Evolutionary conservation across 2,797 vertebrate species (phyloP).

Genomic region (Lepilemur ruficaudatus): DNA sequence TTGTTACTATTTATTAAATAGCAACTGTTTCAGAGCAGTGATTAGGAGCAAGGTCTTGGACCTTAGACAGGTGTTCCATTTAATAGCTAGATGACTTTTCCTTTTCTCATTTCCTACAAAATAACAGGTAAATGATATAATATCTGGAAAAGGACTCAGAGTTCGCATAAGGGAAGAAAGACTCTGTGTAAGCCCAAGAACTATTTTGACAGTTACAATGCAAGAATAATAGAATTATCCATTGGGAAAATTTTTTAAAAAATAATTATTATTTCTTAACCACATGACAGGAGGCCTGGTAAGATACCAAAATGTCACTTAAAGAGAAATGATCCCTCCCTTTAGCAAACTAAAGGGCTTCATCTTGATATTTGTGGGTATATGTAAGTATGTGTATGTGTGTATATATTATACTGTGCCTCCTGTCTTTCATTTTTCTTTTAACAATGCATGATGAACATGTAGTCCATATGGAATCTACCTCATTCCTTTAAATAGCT

Average conservation of each 20-base stretch:
- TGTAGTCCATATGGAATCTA: background rate
- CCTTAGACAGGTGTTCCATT: background rate
- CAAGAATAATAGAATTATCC: background rate
- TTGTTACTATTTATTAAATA: conserved; percentile 39
- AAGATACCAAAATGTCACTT: conserved; percentile 11
- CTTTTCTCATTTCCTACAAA: background rate
- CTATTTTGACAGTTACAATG: background rate
- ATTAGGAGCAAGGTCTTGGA: conserved; percentile 13
- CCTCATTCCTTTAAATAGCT: conserved; percentile 16
- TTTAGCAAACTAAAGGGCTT: background rate
- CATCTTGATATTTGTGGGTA: background rate
- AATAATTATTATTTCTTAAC: conserved; percentile 13
- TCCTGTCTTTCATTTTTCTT: background rate
- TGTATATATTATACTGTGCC: background rate
- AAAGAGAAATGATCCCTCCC: background rate
- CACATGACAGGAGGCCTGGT: background rate
- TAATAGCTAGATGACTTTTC: background rate
- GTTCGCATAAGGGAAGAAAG: conserved; percentile 14
- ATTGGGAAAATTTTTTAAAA: background rate
- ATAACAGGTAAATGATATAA: conserved; percentile 10
- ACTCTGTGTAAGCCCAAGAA: background rate
- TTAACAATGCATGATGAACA: background rate
- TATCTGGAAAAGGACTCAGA: conserved; percentile 1
- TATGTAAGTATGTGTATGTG: background rate
- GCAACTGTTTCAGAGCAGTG: background rate